phyloP scores from a whole-genome alignment of 2,888 invertebrate species.

The Chaetogeoica ovagalla region DNA sequence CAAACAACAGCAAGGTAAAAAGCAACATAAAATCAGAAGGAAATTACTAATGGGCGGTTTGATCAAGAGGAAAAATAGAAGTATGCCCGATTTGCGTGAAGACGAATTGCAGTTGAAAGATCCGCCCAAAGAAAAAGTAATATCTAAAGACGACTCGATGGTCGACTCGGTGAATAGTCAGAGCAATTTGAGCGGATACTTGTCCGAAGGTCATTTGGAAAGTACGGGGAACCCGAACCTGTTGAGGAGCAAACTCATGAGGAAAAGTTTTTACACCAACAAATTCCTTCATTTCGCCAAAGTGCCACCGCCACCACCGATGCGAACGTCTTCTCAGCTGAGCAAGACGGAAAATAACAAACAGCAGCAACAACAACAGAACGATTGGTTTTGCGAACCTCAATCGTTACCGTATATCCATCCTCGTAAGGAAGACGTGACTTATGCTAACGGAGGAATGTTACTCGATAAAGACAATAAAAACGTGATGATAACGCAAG shows the following conservation, averaged over 20 bases:
- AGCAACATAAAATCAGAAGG: conserved; percentile 86
- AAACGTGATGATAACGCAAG: conserved; percentile 70
- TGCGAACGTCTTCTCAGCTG: conserved; percentile 84
- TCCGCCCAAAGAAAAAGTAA: conserved; percentile 56
- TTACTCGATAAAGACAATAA: conserved; percentile 59
- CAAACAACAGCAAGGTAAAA: conserved; percentile 74
- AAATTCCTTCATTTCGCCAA: conserved; percentile 81
- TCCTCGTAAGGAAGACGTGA: conserved; percentile 61
- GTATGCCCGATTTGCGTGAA: conserved; percentile 89
- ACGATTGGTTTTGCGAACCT: conserved; percentile 61
- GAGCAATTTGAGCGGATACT: conserved; percentile 72
- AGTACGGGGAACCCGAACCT: conserved; percentile 78
- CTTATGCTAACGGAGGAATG: conserved; percentile 63
- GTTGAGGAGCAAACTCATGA: conserved; percentile 83
- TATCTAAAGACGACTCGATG: conserved; percentile 69
- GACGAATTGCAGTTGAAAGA: conserved; percentile 63
- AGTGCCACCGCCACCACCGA: conserved; percentile 81
- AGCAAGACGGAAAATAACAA: conserved; percentile 64
- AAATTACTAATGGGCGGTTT: conserved; percentile 87
- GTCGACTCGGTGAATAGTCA: conserved; percentile 64
- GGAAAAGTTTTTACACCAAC: conserved; percentile 85
- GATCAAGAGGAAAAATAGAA: conserved; percentile 83
- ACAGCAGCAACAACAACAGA: conserved; percentile 54
- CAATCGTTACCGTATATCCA: conserved; percentile 69
- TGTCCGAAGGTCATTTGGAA: conserved; percentile 85